Evolutionary conservation across 2,113 vertebrate species (phyloP), one percentile per base, ranked within the genome.

Genomic region (Protobothrops flavoviridis): DNA sequence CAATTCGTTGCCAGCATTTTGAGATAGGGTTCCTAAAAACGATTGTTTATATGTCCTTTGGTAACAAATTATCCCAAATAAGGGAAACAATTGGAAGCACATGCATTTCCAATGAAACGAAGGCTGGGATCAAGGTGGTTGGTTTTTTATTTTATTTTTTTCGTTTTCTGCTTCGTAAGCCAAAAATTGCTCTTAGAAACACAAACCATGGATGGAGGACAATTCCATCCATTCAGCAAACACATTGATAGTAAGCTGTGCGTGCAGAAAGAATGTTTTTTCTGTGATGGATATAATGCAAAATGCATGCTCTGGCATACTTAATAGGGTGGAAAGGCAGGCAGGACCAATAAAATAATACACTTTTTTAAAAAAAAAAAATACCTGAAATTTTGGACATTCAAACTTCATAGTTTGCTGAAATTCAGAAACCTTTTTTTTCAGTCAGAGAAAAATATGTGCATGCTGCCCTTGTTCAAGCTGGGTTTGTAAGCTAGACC

Each of bases 171-270:
- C 11, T 64, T 69, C 0, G 61, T 12, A 90, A 89, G 23, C 69
- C 93, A 94, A 92, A 4, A 12, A 8, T 1, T 88, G 6, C 21
- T 88, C 33, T 93, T 57, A 53, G 91, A 91, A 87, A 89, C 7
- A 5, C 74, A 90, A 90, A 61, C 39, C 26, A 24, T 2, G 87
- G n/a, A 89, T 13, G 11, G 3, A 52, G 23, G 89, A n/a, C 88
- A 93, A 50, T 90, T 92, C 33, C 9, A 57, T 59, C 87, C 0
- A 85, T 92, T 88, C 93, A 69, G 21, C 52, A 95, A 91, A 91
- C n/a, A 89, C 87, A 39, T 85, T 15, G 39, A 2, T 53, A 3
- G 81, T 93, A 89, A 59, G 15, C n/a, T 94, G 81, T 88, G 55
- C 5, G 45, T 64, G 50, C 59, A 69, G 90, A 91, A 91, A 43